A percentile compares a stretch with the other conserved stretches of the same genome.
Evolutionary conservation across 2,888 invertebrate genomes (phyloP).

Genomic region (Altica lythri): DNA sequence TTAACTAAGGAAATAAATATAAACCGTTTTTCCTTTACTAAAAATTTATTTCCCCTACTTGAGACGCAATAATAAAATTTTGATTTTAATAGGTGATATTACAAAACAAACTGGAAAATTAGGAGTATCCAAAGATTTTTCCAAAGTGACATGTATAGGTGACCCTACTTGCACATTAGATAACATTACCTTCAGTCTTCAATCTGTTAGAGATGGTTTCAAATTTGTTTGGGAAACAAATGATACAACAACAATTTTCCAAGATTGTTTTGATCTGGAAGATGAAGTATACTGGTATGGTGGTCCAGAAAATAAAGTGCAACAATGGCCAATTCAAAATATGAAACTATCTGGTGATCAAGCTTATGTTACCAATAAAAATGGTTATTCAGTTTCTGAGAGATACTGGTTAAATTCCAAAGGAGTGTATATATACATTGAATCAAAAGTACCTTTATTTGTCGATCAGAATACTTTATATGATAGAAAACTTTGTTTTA

Average conservation of each 20-base stretch:
- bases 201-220: not conserved
- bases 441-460: slow-evolving; percentile 69
- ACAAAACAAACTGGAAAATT: too few species aligned
- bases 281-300: slow-evolving; percentile 67
- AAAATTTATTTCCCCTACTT: too few species aligned
- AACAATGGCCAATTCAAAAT: slow-evolving; percentile 70
- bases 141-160: not conserved
- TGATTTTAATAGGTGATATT: too few species aligned
- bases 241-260: not conserved
- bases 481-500: slow-evolving; percentile 63
- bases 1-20: too few species aligned
- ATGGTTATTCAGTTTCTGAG: too few species aligned
- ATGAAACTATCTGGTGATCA: slow-evolving; percentile 57
- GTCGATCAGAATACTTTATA: slow-evolving; percentile 67
- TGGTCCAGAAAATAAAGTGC: slow-evolving; percentile 65
- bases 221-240: slow-evolving; percentile 4
- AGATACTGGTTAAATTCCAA: slow-evolving; percentile 75
- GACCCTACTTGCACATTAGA: not conserved
- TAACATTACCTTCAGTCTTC: slow-evolving; percentile 1
- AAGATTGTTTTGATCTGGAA: slow-evolving; percentile 61
- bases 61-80: too few species aligned
- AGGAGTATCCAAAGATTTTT: too few species aligned
- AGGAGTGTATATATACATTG: slow-evolving; percentile 69
- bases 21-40: too few species aligned
- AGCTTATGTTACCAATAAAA: slow-evolving; percentile 64